Evolutionary conservation across 2,888 invertebrate genomes (phyloP), one percentile per base, ranked within the genome.

Genomic region (Leptinotarsa haldemani): DNA sequence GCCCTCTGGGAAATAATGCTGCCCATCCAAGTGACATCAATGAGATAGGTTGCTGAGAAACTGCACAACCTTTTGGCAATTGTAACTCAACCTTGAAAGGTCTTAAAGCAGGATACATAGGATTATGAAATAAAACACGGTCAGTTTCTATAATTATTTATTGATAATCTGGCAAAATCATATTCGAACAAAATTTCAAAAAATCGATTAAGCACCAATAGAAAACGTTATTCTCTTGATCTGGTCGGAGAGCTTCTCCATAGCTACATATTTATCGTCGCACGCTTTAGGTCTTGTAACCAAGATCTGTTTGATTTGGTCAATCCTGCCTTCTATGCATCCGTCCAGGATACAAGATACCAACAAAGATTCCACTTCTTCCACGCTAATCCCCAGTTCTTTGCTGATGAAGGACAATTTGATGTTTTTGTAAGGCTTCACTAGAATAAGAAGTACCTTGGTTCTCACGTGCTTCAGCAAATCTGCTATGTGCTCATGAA

Each of bases 291-390:
- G 92, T 80, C 93, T 92, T 85, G 97, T 89, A 87, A 97, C 95
- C 81, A 98, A 89, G 76, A 97, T 95, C 78, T 95, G 94, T 88
- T 97, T 95, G 78, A 97, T 94, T 89, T 99, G 98, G 89, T 95
- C 95, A 83, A 95, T 95, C 84, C 94, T 92, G n/a, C 95, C 95
- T 83, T 93, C 92, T 82, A 95, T 94, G 52, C 93, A 93, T 86
- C 93, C 95, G 89, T 99, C 98, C 82, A 99, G 90, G 87, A 99
- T 99, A 87, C 98, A 98, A 47, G 97, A 97, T 52, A 98, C 97
- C 72, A 99, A 89, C 72, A 99, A 90, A 88, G 95, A 95, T 88
- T 98, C 98, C 30, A 98, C 97, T 88, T 99, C 99, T 76, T 93
- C 92, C 71, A 94, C 94, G 84, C 95, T 94, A 80, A 97, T 97